Evolutionary conservation across 2,797 vertebrate species (phyloP).

Genomic region (Spea hammondii): DNA sequence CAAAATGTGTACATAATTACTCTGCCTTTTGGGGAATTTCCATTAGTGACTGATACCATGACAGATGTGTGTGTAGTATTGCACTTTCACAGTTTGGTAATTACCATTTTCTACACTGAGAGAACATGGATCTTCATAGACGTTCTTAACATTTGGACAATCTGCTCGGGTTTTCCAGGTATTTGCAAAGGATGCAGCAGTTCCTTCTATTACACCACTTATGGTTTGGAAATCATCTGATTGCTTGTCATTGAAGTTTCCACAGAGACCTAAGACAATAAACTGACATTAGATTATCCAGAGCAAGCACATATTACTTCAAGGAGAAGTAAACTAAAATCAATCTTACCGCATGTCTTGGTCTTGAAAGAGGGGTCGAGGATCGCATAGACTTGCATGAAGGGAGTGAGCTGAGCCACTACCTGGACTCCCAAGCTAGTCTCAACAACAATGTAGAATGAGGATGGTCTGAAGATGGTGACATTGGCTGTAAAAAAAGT

Average conservation of each 20-base stretch:
- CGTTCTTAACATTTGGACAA: slow-evolving; percentile 62
- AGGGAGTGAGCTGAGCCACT: slow-evolving; percentile 65
- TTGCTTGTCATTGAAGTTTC: slow-evolving; percentile 71
- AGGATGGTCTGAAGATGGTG: slow-evolving; percentile 71
- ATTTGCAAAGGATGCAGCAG: slow-evolving; percentile 65
- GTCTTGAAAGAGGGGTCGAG: slow-evolving; percentile 62
- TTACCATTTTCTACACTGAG: slow-evolving; percentile 68
- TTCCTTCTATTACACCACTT: slow-evolving; percentile 61
- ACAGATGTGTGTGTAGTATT: no score
- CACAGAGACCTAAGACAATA: slow-evolving; percentile 66
- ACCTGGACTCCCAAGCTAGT: slow-evolving; percentile 67
- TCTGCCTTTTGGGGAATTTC: no score
- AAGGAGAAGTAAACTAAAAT: background rate
- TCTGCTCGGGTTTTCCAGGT: slow-evolving; percentile 66
- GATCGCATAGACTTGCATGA: slow-evolving; percentile 68
- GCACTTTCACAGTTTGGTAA: background rate
- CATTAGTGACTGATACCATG: no score
- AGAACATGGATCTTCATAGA: slow-evolving; percentile 66
- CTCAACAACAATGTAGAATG: slow-evolving; percentile 67
- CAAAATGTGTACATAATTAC: no score
- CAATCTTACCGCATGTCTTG: slow-evolving; percentile 68
- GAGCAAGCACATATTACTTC: background rate
- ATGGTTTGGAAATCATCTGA: slow-evolving; percentile 69
- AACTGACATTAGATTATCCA: background rate
- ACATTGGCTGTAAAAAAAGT: slow-evolving; percentile 61